Conservation (phyloP, 2,888 invertebrate species). For the Carabus problematicus region DNA sequence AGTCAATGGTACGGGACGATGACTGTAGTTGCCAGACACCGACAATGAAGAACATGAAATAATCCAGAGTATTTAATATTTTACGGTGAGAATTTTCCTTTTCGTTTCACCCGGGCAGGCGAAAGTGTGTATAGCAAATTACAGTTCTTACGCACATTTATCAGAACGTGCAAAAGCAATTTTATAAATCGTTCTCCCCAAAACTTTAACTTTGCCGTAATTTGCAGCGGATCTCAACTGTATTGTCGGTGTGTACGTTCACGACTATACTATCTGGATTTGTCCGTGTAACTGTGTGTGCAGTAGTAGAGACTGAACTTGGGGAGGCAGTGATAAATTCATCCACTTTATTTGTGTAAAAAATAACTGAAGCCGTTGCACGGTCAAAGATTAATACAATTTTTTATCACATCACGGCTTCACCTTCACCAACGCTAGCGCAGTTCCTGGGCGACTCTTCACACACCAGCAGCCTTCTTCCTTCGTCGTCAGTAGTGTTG, state of each 20-base stretch:
- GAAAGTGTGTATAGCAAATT: constrained; percentile 40
- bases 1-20: too few relatives aligned
- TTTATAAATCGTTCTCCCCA: constrained; percentile 40
- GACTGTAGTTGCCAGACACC: too few relatives aligned
- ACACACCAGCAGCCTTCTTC: too few relatives aligned
- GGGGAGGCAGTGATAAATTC: constrained; percentile 29
- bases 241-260: constrained; percentile 17
- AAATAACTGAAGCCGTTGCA: constrained; percentile 33
- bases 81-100: constrained; percentile 26
- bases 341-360: constrained; percentile 39
- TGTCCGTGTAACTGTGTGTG: constrained; percentile 2
- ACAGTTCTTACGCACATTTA: constrained; percentile 38
- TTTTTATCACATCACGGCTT: constrained; percentile 32
- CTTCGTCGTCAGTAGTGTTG: too few relatives aligned
- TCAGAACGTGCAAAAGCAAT: constrained; percentile 41
- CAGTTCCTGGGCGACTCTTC: not conserved
- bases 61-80: not conserved
- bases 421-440: constrained; percentile 25
- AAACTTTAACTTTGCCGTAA: constrained; percentile 42
- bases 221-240: constrained; percentile 36
- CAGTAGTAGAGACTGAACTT: too few relatives aligned
- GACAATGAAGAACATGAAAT: too few relatives aligned
- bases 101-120: constrained; percentile 16
- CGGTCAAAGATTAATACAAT: constrained; percentile 38
- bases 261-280: too few relatives aligned